phyloP scores from a whole-genome alignment of 2,797 vertebrate species.

The Pangasius macronema region DNA sequence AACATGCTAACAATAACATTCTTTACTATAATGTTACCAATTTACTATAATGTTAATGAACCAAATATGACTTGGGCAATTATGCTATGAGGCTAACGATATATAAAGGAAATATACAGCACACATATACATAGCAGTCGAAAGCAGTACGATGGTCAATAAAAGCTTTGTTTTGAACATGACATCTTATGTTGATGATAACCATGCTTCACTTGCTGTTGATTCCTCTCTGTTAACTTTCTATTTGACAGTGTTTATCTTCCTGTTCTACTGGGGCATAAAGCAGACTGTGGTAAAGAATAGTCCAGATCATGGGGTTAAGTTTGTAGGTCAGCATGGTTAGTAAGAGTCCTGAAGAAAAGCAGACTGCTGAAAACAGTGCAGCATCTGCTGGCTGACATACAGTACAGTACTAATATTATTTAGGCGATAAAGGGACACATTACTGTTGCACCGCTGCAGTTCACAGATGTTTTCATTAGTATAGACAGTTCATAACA shows the following conservation, averaged over 20 bases:
- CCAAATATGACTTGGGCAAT: too few species aligned
- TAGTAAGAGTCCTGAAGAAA: constrained; percentile 24
- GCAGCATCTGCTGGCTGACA: not conserved
- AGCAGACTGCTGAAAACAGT: constrained; percentile 16
- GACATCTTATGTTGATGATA: not conserved
- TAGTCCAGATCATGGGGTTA: constrained; percentile 25
- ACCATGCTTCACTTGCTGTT: not conserved
- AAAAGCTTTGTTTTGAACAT: not conserved
- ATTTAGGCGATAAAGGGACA: not conserved
- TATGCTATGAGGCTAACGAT: too few species aligned
- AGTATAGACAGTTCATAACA: not conserved
- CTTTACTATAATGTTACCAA: too few species aligned
- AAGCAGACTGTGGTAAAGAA: constrained; percentile 17
- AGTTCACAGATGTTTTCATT: constrained; percentile 4
- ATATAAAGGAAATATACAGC: not conserved
- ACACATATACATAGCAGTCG: not conserved
- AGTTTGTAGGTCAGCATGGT: constrained; percentile 25
- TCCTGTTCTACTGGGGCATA: not conserved
- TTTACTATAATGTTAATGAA: too few species aligned
- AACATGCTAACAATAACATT: not conserved
- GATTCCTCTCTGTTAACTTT: not conserved
- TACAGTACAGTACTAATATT: not conserved
- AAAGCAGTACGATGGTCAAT: not conserved
- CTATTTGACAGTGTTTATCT: constrained; percentile 26
- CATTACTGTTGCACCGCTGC: not conserved